phyloP scores from a whole-genome alignment of 1,140 invertebrate species.

The Magallana gigas region DNA sequence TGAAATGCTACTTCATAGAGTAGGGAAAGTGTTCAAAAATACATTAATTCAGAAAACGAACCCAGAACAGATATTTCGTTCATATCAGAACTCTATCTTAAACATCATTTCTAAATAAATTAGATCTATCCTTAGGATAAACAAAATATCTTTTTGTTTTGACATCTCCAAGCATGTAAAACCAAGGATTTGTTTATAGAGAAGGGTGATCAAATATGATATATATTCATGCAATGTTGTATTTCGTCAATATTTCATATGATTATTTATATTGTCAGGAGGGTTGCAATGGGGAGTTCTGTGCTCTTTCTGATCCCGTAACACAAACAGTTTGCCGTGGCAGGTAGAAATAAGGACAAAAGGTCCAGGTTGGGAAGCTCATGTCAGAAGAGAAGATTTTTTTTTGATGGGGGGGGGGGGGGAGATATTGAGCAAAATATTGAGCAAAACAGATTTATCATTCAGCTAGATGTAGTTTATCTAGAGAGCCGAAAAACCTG shows the following conservation, averaged over 20 bases:
- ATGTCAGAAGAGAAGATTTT: neutral
- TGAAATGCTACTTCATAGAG: neutral
- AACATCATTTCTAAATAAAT: slow-evolving; percentile 11
- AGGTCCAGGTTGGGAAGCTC: neutral
- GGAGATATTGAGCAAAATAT: neutral
- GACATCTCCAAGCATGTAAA: slow-evolving; percentile 14
- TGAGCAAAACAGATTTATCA: neutral
- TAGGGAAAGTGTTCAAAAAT: neutral
- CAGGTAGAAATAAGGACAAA: neutral
- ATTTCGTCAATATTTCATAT: slow-evolving; percentile 14
- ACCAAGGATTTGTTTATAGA: slow-evolving; percentile 14
- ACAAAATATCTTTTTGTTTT: slow-evolving; percentile 20
- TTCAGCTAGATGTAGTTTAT: neutral
- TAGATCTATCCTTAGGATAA: neutral
- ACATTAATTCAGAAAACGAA: too few relatives aligned
- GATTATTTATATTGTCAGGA: slow-evolving; percentile 11
- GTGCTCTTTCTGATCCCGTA: neutral
- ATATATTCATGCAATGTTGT: slow-evolving; percentile 2
- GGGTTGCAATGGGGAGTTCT: neutral
- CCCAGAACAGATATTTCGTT: neutral
- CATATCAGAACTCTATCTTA: neutral
- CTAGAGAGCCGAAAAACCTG: neutral
- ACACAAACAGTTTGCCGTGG: neutral
- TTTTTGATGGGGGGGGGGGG: too few relatives aligned
- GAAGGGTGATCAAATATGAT: slow-evolving; percentile 27